Percentiles rank a stretch among this genome's conserved stretches.
Evolutionary conservation across 2,113 vertebrate genomes (phyloP).

Genomic region (Malaclemys terrapin): DNA sequence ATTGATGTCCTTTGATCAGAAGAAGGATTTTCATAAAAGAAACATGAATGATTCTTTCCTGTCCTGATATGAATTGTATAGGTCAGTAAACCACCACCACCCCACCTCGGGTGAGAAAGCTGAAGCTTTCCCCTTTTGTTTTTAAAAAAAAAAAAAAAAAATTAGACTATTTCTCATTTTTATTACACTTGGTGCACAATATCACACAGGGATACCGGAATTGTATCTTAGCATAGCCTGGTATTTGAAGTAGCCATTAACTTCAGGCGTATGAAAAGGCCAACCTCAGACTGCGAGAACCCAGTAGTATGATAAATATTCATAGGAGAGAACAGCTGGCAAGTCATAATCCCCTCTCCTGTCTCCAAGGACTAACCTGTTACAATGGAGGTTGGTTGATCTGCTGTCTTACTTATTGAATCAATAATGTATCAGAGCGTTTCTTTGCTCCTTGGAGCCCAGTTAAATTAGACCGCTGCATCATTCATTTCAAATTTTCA

Average conservation of each 20-base stretch:
- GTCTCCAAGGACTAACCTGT: background rate
- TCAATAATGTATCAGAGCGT: background rate
- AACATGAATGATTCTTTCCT: background rate
- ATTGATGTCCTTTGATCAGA: background rate
- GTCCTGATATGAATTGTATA: background rate
- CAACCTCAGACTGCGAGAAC: background rate
- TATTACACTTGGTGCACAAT: rapidly evolving
- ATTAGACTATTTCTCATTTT: background rate
- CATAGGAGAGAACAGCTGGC: background rate
- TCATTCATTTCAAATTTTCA: background rate
- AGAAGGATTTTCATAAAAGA: background rate
- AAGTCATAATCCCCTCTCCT: background rate
- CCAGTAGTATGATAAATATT: background rate
- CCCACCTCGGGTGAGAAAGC: background rate
- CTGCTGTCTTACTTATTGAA: background rate
- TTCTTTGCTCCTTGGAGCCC: background rate
- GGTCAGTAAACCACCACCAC: background rate
- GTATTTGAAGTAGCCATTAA: background rate
- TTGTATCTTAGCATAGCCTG: background rate
- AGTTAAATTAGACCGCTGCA: background rate
- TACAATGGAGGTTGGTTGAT: background rate
- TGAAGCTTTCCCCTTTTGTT: background rate
- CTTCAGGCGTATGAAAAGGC: background rate
- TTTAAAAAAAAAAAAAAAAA: too few relatives aligned
- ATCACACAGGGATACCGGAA: background rate